Base-by-base conservation (phyloP, 2,113 vertebrate species). In the Corythaixoides concolor region DNA sequence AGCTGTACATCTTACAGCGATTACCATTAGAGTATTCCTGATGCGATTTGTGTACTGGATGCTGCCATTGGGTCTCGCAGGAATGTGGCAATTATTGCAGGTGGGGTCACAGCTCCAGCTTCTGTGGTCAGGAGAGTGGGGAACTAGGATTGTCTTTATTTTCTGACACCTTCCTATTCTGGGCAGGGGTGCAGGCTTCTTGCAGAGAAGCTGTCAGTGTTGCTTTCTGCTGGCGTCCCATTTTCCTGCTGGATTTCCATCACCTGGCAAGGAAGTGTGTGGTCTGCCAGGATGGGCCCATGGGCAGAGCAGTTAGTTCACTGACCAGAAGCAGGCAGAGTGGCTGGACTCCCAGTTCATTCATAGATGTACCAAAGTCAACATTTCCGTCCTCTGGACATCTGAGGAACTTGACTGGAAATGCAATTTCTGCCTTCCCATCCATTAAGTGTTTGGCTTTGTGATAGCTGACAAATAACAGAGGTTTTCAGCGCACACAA, bases 261-360 rank as follows among this genome's bases (percentile, higher is more conserved):
- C 67, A 26, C 12, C 39, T 39, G 28, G 18, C 37, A 58, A 37
- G 39, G 49, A 59, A 85, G 64, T 6, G 7, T 27, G 30, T 62
- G 50, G 19, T 7, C 19, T 82, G 21, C 28, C 60, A 47, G 55
- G 45, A 32, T 11, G 55, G 22, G 32, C 5, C 21, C 22, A 21
- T 0, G 0, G 23, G 6, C 13, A 24, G 66, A 39, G 28, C 14
- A 66, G 43, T 55, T 0, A 0, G 11, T 37, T 76, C 77, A 27
- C 59, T 69, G 81, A 43, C 2, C 8, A 67, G 62, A 19, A 83
- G 39, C 26, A 83, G 45, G 43, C 24, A 64, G 24, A 33, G n/a
- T 20, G 14, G 4, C 28, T 14, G 21, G 18, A 43, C 1, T 23
- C 20, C 30, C 41, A 64, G 2, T 2, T 67, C 59, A 15, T 12